Conservation (phyloP, 2,113 vertebrate genomes). For the Telmatochromis brachygnathus region DNA sequence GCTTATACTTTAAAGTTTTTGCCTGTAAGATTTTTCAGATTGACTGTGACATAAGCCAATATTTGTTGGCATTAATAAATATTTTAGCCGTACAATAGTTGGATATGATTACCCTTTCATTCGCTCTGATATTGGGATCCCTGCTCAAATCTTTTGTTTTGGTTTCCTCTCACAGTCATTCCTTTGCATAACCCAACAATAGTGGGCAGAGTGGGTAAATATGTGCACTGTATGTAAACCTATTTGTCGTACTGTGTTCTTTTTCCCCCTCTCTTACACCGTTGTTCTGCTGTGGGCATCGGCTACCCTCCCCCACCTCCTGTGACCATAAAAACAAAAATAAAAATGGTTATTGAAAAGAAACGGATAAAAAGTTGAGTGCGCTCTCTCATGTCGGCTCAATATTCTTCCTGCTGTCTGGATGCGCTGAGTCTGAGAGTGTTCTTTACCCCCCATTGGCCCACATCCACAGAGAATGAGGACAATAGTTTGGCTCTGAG, state of each 20-base stretch:
- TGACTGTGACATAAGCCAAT: neutral
- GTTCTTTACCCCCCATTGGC: conserved; percentile 53
- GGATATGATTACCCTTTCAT: neutral
- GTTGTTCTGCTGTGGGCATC: neutral
- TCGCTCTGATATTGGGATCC: neutral
- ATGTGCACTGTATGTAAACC: neutral
- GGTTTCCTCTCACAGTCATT: neutral
- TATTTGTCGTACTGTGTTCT: neutral
- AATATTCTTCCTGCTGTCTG: conserved; percentile 35
- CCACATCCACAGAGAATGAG: conserved; percentile 63
- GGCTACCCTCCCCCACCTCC: neutral
- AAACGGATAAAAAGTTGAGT: neutral
- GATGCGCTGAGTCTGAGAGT: conserved; percentile 14
- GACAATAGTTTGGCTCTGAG: conserved; percentile 58
- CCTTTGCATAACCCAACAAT: neutral
- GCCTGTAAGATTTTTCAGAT: neutral
- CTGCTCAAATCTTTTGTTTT: neutral
- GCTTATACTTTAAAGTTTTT: neutral
- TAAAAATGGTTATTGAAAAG: neutral
- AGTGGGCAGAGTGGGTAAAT: neutral
- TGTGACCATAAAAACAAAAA: neutral
- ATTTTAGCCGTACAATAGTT: neutral
- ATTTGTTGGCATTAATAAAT: neutral
- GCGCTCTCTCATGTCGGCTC: conserved; percentile 3
- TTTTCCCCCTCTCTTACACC: neutral